phyloP scores from a whole-genome alignment of 2,797 vertebrate species.

The Premnoplex brunnescens region DNA sequence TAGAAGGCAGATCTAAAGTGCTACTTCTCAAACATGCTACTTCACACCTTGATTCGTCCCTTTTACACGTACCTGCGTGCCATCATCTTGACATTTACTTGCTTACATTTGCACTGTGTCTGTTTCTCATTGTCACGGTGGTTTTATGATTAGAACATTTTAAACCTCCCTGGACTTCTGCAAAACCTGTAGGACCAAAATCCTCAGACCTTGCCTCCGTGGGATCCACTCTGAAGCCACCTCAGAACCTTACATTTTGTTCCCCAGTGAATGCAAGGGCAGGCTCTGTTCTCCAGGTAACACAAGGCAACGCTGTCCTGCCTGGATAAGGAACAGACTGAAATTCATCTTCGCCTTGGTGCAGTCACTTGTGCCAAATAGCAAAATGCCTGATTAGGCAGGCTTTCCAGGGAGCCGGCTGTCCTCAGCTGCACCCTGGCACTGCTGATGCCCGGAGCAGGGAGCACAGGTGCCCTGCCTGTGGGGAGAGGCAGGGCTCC shows the following conservation, averaged over 20 bases:
- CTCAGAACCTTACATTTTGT: neutral
- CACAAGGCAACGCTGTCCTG: neutral
- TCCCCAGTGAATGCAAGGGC: neutral
- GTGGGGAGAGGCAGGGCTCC: neutral
- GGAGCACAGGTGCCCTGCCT: neutral
- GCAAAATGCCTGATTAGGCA: constrained; percentile 26
- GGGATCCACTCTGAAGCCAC: neutral
- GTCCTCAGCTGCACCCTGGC: neutral
- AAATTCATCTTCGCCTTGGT: neutral
- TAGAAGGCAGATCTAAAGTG: neutral
- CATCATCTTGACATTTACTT: neutral
- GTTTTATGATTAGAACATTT: neutral
- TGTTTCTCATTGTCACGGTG: neutral
- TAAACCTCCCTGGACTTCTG: neutral
- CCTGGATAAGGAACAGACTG: neutral
- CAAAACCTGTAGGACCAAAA: neutral
- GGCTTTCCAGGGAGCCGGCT: neutral
- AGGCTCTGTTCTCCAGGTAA: neutral
- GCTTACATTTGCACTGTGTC: neutral
- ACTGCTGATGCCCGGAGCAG: neutral
- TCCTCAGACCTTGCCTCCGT: neutral
- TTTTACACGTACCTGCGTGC: accelerated
- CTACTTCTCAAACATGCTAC: neutral
- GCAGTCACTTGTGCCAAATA: neutral
- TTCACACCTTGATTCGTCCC: neutral